Conservation (phyloP, 2,888 invertebrate species). For the Nipponacmea schrenckii region DNA sequence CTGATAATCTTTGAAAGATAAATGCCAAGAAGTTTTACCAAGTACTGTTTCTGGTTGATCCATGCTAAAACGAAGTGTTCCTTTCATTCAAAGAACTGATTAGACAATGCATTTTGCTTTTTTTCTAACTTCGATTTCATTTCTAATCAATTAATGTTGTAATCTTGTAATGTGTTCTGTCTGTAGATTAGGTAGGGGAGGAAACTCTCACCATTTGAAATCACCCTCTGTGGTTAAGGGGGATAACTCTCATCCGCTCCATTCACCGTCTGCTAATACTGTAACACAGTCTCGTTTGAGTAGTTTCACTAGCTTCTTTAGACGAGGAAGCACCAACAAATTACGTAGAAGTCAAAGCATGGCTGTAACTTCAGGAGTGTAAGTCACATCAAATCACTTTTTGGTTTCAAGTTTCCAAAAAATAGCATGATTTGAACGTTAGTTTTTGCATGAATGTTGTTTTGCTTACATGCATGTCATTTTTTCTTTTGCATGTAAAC, state of each 20-base stretch:
- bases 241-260: not conserved
- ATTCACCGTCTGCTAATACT: not conserved
- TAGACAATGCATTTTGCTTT: not conserved
- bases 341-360: not conserved
- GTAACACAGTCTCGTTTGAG: not conserved
- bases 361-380: not conserved
- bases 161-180: not conserved
- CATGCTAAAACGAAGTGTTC: too few relatives aligned
- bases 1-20: too few relatives aligned
- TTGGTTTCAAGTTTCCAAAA: too few relatives aligned
- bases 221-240: not conserved
- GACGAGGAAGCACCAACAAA: not conserved
- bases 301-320: conserved; percentile 3
- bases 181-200: conserved; percentile 5
- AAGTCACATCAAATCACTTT: not conserved
- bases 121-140: not conserved
- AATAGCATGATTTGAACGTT: too few relatives aligned
- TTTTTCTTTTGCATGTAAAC: too few relatives aligned
- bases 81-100: too few relatives aligned
- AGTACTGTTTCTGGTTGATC: too few relatives aligned
- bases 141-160: conserved; percentile 2
- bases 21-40: too few relatives aligned
- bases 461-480: too few relatives aligned
- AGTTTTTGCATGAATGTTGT: too few relatives aligned
- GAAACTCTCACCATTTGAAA: not conserved